Evolutionary conservation across 2,888 invertebrate genomes (phyloP).

Genomic region (Dryadula phaetusa): DNA sequence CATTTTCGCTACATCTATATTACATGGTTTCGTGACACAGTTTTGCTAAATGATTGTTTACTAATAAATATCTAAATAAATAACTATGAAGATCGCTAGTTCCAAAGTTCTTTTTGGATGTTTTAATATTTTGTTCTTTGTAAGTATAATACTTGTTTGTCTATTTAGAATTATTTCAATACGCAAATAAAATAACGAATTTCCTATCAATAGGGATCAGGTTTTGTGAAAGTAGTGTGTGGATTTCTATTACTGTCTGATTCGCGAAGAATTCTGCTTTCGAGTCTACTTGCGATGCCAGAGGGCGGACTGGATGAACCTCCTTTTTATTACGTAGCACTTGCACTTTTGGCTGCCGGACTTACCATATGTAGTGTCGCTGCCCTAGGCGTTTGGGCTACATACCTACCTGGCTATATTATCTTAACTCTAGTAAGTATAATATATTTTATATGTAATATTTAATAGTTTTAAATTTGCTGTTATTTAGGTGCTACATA

Average conservation of each 20-base stretch:
- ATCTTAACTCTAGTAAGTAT: constrained; percentile 62
- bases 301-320: constrained; percentile 87
- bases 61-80: constrained; percentile 53
- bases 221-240: constrained; percentile 87
- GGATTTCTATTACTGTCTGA: constrained; percentile 90
- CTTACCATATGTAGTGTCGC: constrained; percentile 87
- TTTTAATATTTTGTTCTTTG: constrained; percentile 87
- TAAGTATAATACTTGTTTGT: constrained; percentile 72
- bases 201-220: constrained; percentile 76
- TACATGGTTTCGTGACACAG: constrained; percentile 42
- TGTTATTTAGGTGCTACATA: no score
- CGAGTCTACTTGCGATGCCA: constrained; percentile 87
- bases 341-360: constrained; percentile 88
- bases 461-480: no score
- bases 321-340: constrained; percentile 90
- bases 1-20: constrained; percentile 48
- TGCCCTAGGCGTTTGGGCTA: constrained; percentile 92
- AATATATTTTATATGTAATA: not conserved
- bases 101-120: constrained; percentile 87
- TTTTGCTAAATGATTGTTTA: constrained; percentile 23
- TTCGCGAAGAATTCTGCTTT: constrained; percentile 88
- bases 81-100: constrained; percentile 72
- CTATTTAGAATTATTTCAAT: not conserved
- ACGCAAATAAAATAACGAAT: not conserved
- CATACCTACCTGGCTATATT: constrained; percentile 89